phyloP scores from a whole-genome alignment of 2,888 invertebrate genomes.

The Drosophila macrospina region DNA sequence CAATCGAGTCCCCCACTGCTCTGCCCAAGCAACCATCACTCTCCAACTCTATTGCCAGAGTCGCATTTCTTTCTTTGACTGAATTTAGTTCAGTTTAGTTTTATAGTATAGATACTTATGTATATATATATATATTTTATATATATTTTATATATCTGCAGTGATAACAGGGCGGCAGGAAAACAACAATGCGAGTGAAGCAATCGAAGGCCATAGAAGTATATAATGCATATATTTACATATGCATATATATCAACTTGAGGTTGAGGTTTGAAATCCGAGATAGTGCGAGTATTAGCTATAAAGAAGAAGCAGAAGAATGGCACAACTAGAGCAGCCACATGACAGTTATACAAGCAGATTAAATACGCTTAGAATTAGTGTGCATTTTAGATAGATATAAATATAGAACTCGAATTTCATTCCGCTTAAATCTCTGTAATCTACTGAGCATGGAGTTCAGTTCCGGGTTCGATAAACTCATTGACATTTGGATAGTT shows the following conservation, averaged over 20 bases:
- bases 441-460: no score
- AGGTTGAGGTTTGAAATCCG: constrained; percentile 61
- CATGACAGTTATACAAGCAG: constrained; percentile 1
- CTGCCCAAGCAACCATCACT: no score
- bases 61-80: constrained; percentile 30
- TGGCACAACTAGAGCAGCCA: constrained; percentile 42
- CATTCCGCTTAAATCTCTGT: no score
- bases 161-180: constrained; percentile 51
- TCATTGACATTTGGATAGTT: neutral
- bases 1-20: constrained; percentile 16
- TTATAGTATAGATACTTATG: constrained; percentile 15
- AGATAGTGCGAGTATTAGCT: constrained; percentile 36
- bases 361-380: no score
- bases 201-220: constrained; percentile 47
- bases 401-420: no score
- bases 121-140: constrained; percentile 28
- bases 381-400: no score
- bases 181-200: constrained; percentile 35
- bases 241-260: constrained; percentile 21
- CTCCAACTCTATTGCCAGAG: neutral
- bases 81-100: constrained; percentile 53
- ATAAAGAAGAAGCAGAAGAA: constrained; percentile 31
- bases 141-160: no score
- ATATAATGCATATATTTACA: neutral
- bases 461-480: constrained; percentile 14